Evolutionary conservation across 2,113 vertebrate genomes (phyloP).

Genomic region (Prolemur simus): DNA sequence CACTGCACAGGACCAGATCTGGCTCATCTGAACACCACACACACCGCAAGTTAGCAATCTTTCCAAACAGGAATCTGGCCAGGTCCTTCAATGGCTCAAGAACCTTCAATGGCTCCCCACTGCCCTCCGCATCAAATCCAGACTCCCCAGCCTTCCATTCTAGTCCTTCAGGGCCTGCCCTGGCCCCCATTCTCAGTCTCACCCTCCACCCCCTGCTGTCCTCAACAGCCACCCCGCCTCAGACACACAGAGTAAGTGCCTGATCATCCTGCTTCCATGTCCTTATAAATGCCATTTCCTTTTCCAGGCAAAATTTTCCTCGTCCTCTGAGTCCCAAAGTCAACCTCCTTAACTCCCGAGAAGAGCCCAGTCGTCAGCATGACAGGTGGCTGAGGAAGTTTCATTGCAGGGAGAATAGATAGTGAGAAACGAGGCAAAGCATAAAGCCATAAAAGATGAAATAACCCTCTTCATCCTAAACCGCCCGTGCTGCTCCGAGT

Average conservation of each 20-base stretch:
- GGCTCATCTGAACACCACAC: not conserved
- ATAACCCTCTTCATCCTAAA: not conserved
- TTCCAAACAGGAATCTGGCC: not conserved
- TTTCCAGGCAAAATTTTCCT: not conserved
- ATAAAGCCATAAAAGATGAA: not conserved
- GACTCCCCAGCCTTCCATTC: not conserved
- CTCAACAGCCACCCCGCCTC: not conserved
- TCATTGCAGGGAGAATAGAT: not conserved
- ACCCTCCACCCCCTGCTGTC: not conserved
- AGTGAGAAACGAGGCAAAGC: not conserved
- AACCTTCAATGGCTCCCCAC: not conserved
- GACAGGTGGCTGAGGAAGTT: constrained; percentile 22
- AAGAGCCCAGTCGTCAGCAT: not conserved
- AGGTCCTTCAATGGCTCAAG: not conserved
- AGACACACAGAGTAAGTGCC: not conserved
- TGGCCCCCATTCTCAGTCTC: not conserved
- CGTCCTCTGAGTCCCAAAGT: not conserved
- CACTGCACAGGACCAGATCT: not conserved
- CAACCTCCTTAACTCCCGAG: not conserved
- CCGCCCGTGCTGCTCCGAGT: not conserved
- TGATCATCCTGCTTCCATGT: not conserved
- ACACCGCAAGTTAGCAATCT: not conserved
- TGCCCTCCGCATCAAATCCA: not conserved
- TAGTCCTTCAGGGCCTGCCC: not conserved
- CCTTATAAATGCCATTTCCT: not conserved